Conservation (phyloP, 2,113 vertebrate genomes). For the Tor tambroides region DNA sequence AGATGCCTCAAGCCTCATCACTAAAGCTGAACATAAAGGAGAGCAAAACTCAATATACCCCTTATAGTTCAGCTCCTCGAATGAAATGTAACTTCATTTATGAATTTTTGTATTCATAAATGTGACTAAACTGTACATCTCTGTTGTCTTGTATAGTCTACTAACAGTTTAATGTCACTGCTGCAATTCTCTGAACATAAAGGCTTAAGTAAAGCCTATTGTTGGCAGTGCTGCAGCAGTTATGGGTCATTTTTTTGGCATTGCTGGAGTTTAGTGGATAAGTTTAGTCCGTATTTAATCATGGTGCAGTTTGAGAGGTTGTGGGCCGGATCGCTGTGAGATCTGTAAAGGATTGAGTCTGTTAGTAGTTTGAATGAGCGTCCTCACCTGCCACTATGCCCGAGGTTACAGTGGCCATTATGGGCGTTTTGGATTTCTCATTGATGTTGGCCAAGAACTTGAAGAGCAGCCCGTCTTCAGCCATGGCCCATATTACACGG, state of each 20-base stretch:
- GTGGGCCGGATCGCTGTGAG: background rate
- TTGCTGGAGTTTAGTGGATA: background rate
- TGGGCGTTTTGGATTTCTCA: slow-evolving; percentile 87
- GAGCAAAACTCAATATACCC: background rate
- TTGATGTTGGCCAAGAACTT: slow-evolving; percentile 85
- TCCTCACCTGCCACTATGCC: slow-evolving; percentile 88
- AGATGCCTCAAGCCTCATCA: background rate
- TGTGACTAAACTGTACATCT: background rate
- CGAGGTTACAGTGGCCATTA: slow-evolving; percentile 87
- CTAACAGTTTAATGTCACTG: background rate
- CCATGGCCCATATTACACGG: slow-evolving; percentile 96
- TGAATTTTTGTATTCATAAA: background rate
- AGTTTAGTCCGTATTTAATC: background rate
- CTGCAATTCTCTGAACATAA: background rate
- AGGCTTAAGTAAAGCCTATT: background rate
- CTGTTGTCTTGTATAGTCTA: background rate
- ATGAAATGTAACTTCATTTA: background rate
- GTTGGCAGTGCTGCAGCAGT: background rate
- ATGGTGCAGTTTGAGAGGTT: background rate
- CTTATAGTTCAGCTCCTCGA: background rate
- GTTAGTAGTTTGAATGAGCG: slow-evolving; percentile 63
- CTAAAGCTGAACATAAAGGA: background rate
- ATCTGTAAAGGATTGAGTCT: background rate
- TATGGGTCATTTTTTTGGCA: background rate
- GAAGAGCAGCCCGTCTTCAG: slow-evolving; percentile 94